Conservation (phyloP, 2,113 vertebrate species). For the Siniperca chuatsi region DNA sequence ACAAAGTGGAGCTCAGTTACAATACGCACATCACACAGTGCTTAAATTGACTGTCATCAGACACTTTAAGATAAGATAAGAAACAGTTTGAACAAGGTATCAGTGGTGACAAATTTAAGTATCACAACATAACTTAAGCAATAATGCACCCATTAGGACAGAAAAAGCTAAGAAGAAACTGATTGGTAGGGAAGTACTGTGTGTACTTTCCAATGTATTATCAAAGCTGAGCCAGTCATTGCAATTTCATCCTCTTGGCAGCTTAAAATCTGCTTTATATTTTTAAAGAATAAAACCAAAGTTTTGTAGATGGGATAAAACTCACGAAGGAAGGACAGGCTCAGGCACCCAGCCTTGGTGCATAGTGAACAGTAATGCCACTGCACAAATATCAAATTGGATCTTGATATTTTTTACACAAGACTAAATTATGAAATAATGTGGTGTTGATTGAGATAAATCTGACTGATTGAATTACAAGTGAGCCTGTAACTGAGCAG, state of each 20-base stretch:
- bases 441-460: background rate
- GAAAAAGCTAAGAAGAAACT: background rate
- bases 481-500: constrained; percentile 1
- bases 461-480: constrained; percentile 5
- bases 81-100: background rate
- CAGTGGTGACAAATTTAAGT: background rate
- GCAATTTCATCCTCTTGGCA: constrained; percentile 10
- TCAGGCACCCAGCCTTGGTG: background rate
- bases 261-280: constrained; percentile 4
- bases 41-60: background rate
- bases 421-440: constrained; percentile 12
- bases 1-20: constrained; percentile 31
- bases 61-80: constrained; percentile 1
- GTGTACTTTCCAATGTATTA: constrained; percentile 11
- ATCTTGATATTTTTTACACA: background rate
- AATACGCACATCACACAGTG: background rate
- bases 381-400: background rate
- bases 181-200: background rate
- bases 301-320: background rate
- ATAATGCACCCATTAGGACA: background rate
- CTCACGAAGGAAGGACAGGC: background rate
- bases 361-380: background rate
- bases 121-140: background rate
- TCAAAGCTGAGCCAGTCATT: constrained; percentile 21
- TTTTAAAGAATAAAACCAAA: constrained; percentile 11